phyloP scores from a whole-genome alignment of 2,888 invertebrate genomes.

The Mimumesa dahlbomi region DNA sequence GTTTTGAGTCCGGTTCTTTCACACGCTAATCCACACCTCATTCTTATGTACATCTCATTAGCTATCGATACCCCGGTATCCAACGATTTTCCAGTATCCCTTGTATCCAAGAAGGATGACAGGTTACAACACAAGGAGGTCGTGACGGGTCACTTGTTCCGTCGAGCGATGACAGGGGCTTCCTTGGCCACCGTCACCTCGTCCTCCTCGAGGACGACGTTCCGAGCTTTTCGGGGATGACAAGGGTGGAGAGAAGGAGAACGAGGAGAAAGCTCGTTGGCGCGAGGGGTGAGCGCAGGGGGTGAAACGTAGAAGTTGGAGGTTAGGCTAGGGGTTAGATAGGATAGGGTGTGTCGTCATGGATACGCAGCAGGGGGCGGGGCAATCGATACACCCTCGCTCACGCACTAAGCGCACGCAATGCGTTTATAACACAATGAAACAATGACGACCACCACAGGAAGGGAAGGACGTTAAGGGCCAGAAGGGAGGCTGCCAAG shows the following conservation, averaged over 20 bases:
- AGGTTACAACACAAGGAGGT: slow-evolving; percentile 46
- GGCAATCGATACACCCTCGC: slow-evolving; percentile 89
- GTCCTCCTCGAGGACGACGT: slow-evolving; percentile 44
- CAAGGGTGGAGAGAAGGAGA: slow-evolving; percentile 8
- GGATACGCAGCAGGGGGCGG: slow-evolving; percentile 83
- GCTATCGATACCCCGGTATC: slow-evolving; percentile 8
- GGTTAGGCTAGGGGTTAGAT: slow-evolving; percentile 77
- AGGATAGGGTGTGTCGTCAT: slow-evolving; percentile 81
- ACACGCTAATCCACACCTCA: no score
- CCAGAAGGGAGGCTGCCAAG: slow-evolving; percentile 30
- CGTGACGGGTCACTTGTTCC: slow-evolving; percentile 57
- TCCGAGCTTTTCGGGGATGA: slow-evolving; percentile 26
- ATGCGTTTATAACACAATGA: slow-evolving; percentile 77
- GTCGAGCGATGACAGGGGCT: slow-evolving; percentile 51
- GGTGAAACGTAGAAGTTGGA: slow-evolving; percentile 69
- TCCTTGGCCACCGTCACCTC: slow-evolving; percentile 47
- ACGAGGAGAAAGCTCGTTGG: slow-evolving; percentile 36
- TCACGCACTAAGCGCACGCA: slow-evolving; percentile 80
- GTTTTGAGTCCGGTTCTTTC: no score
- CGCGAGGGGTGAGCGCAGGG: slow-evolving; percentile 24
- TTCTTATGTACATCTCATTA: background rate
- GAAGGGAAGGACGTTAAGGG: slow-evolving; percentile 52
- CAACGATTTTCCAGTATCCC: background rate
- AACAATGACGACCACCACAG: slow-evolving; percentile 74
- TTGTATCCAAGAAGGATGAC: slow-evolving; percentile 42